Percentiles rank a stretch among this genome's conserved stretches.
Conservation (phyloP, 2,797 vertebrate species). For the Anomalospiza imberbis region DNA sequence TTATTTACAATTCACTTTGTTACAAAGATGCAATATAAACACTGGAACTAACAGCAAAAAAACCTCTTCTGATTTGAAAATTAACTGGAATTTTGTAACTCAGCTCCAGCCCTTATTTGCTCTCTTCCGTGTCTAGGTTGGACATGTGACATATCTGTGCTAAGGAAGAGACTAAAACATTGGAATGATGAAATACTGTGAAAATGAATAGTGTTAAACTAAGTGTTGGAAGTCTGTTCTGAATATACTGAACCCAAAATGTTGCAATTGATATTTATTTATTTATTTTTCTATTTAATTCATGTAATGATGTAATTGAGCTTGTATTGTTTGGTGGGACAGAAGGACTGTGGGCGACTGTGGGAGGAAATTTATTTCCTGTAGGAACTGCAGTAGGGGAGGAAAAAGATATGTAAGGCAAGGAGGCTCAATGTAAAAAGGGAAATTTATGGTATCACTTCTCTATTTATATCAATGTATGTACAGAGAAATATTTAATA, state of each 20-base stretch:
- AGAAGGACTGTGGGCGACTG: constrained; percentile 72
- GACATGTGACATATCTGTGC: background rate
- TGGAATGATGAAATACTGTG: background rate
- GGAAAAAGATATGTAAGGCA: constrained; percentile 46
- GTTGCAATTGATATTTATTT: background rate
- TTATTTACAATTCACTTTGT: background rate
- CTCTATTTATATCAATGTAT: constrained; percentile 36
- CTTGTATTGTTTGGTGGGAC: constrained; percentile 55
- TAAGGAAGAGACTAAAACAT: background rate
- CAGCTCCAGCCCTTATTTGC: background rate
- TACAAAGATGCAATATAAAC: background rate
- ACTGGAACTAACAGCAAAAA: background rate
- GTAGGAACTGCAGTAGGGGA: constrained; percentile 59
- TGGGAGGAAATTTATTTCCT: constrained; percentile 67
- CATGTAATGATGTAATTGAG: background rate
- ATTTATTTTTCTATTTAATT: constrained; percentile 6
- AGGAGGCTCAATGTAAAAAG: constrained; percentile 39
- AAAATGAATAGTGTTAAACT: background rate
- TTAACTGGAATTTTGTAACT: background rate
- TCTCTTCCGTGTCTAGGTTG: background rate
- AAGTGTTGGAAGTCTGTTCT: background rate
- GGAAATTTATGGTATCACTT: constrained; percentile 52
- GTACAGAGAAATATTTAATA: constrained; percentile 46
- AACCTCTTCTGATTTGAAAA: background rate
- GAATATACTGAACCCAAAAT: background rate